These are phyloP conservation scores for Sebastiscus tertius DNA, from an alignment of 2,797 vertebrate genomes.

Conservation along the genomic window DNA sequence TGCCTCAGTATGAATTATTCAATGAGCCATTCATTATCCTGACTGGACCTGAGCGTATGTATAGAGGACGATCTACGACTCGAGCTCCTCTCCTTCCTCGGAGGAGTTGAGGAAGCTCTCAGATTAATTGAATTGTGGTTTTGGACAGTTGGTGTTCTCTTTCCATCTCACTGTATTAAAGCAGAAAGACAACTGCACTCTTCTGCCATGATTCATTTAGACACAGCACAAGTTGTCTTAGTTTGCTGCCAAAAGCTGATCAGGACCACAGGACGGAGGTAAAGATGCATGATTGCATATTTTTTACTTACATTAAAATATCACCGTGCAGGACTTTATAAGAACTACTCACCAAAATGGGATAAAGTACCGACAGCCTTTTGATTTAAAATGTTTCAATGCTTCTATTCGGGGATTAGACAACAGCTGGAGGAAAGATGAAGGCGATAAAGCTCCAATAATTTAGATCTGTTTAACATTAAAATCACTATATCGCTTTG, in stretches of 20 bases:
- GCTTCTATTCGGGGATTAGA: background rate
- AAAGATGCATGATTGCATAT: background rate
- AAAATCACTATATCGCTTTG: rapidly evolving
- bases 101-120: conserved; percentile 56
- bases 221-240: background rate
- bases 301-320: background rate
- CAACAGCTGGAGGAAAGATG: background rate
- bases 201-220: conserved; percentile 17
- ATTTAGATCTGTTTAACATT: background rate
- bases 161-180: conserved; percentile 24
- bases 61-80: conserved; percentile 32
- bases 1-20: conserved; percentile 73
- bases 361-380: background rate
- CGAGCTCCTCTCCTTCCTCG: conserved; percentile 15
- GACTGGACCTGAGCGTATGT: conserved; percentile 27
- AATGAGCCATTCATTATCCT: conserved; percentile 58
- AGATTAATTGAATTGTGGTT: conserved; percentile 71
- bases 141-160: conserved; percentile 26
- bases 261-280: background rate
- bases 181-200: conserved; percentile 24
- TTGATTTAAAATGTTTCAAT: background rate
- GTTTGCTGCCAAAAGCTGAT: conserved; percentile 23
- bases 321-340: background rate
- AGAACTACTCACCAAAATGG: background rate
- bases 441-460: background rate